These are phyloP conservation scores for Syrrhaptes paradoxus DNA, from an alignment of 2,113 vertebrate species.

Conservation along the genomic window DNA sequence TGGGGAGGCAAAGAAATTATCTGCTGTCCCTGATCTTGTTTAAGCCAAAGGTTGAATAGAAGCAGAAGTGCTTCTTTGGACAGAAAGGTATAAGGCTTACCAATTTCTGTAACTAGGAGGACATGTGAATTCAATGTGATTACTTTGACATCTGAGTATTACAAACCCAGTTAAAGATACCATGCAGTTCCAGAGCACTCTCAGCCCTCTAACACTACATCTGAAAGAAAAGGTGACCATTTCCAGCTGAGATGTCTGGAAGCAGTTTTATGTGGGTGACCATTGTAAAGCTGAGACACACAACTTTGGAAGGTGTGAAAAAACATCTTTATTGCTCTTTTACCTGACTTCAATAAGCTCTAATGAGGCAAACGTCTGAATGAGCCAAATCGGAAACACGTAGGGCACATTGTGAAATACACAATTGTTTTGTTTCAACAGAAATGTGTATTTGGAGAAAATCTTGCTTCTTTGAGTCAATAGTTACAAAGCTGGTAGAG, in stretches of 20 bases:
- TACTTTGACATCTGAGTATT: not conserved
- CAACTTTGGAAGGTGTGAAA: not conserved
- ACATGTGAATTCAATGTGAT: rapidly evolving
- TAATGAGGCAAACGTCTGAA: not conserved
- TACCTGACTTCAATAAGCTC: not conserved
- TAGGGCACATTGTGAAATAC: not conserved
- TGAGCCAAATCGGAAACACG: not conserved
- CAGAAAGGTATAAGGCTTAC: not conserved
- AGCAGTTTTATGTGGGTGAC: not conserved
- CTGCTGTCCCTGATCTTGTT: not conserved
- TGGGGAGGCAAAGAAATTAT: not conserved
- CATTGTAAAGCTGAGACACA: not conserved
- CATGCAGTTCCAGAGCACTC: not conserved
- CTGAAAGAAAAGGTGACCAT: not conserved
- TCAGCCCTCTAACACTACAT: not conserved
- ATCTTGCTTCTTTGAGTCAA: not conserved
- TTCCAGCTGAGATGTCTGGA: not conserved
- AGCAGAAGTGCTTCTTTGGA: not conserved
- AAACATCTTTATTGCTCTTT: not conserved
- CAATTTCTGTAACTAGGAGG: not conserved
- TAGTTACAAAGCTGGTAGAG: not conserved
- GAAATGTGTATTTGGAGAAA: not conserved
- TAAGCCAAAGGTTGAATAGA: not conserved
- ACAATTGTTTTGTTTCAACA: not conserved
- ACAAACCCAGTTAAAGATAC: not conserved